These are phyloP conservation scores for Taphrorychus bicolor DNA, from an alignment of 2,888 invertebrate species.

Conservation along the genomic window DNA sequence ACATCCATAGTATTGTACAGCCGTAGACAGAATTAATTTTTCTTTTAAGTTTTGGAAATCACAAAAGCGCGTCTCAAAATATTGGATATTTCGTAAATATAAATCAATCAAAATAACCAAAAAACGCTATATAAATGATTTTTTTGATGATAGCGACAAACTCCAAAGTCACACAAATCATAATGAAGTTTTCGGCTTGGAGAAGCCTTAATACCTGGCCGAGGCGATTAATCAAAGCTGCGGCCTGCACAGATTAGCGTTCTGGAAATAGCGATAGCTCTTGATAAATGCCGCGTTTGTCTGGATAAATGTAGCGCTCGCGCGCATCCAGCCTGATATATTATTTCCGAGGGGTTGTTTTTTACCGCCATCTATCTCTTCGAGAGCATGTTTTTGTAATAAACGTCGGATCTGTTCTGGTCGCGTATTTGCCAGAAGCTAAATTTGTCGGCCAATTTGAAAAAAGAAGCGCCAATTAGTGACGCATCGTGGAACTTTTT, in stretches of 20 bases:
- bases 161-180: not conserved
- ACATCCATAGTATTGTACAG: too few relatives aligned
- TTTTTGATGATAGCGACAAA: not conserved
- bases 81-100: too few relatives aligned
- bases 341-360: slow-evolving; percentile 56
- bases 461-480: slow-evolving; percentile 27
- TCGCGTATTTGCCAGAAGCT: slow-evolving; percentile 12
- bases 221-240: slow-evolving; percentile 29
- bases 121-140: too few relatives aligned
- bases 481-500: not conserved
- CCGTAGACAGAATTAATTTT: too few relatives aligned
- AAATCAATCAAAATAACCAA: too few relatives aligned
- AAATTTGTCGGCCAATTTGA: slow-evolving; percentile 34
- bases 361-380: slow-evolving; percentile 51
- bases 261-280: slow-evolving; percentile 51
- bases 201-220: not conserved
- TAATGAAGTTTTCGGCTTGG: not conserved
- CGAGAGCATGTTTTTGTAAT: slow-evolving; percentile 50
- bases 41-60: too few relatives aligned
- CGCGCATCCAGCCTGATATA: slow-evolving; percentile 54
- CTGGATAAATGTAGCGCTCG: slow-evolving; percentile 54
- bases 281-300: slow-evolving; percentile 57
- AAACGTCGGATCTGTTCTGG: slow-evolving; percentile 46
- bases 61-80: too few relatives aligned
- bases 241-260: slow-evolving; percentile 48